These are phyloP conservation scores for Drosophila nigrodunni DNA, from an alignment of 1,140 invertebrate species.

Conservation along the genomic window DNA sequence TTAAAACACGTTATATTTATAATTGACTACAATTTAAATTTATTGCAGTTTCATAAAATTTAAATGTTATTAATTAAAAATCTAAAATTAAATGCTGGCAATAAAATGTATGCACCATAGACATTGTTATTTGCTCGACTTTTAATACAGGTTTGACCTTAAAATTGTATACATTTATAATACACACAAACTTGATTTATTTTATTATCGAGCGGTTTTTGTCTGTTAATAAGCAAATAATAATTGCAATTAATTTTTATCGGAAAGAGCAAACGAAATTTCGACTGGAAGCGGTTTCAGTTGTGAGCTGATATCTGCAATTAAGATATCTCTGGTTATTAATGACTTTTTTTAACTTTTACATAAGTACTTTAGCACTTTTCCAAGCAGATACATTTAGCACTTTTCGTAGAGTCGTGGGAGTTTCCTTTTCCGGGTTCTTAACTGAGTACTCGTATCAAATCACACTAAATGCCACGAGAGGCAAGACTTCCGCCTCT, in stretches of 20 bases:
- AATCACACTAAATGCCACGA: conserved; percentile 19
- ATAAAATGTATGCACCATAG: neutral
- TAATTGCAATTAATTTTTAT: conserved; percentile 12
- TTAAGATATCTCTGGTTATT: neutral
- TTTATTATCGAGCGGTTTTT: neutral
- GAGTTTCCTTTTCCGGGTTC: conserved; percentile 6
- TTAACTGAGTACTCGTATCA: conserved; percentile 22
- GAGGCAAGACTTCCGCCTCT: neutral
- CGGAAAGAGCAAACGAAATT: neutral
- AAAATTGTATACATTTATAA: neutral
- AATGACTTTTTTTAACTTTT: neutral
- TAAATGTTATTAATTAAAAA: neutral
- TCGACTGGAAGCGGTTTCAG: neutral
- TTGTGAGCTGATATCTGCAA: neutral
- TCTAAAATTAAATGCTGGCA: too few species aligned
- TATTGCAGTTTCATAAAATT: neutral
- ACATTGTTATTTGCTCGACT: conserved; percentile 1
- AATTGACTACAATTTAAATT: too few species aligned
- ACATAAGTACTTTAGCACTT: conserved; percentile 3
- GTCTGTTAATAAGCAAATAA: neutral
- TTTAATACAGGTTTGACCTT: neutral
- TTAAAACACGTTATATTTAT: too few species aligned
- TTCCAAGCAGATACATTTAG: neutral
- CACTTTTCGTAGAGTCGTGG: neutral
- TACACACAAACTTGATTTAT: conserved; percentile 1